Conservation (phyloP, 2,888 invertebrate species). For the Catocala sponsa region DNA sequence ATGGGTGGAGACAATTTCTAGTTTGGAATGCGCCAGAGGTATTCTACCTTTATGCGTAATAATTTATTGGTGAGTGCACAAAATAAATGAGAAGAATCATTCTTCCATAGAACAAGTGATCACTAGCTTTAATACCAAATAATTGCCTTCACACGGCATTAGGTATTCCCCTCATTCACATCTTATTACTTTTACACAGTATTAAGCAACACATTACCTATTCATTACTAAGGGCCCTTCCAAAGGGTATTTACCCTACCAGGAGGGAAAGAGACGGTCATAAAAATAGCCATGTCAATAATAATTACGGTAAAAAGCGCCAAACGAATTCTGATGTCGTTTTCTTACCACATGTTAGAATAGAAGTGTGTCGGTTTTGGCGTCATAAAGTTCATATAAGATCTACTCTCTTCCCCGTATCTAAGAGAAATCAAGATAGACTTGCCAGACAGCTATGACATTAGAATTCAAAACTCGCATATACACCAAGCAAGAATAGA, state of each 20-base stretch:
- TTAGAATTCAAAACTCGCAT: not conserved
- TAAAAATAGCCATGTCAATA: constrained; percentile 37
- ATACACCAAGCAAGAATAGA: no score
- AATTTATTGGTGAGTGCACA: no score
- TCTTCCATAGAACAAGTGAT: no score
- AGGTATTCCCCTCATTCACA: no score
- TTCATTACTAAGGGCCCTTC: constrained; percentile 17
- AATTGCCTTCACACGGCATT: no score
- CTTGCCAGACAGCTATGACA: not conserved
- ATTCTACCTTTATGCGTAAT: no score
- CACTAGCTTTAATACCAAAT: no score
- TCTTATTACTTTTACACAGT: not conserved
- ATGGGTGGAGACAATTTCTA: no score
- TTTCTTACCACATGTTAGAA: constrained; percentile 21
- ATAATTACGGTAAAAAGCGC: constrained; percentile 37
- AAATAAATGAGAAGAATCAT: no score
- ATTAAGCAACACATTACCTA: constrained; percentile 1
- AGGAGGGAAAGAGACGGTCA: constrained; percentile 22
- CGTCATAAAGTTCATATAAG: not conserved
- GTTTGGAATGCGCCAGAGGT: no score
- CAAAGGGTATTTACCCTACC: constrained; percentile 27
- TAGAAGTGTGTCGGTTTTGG: constrained; percentile 4
- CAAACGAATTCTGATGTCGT: constrained; percentile 31
- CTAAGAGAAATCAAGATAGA: not conserved
- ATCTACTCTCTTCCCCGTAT: not conserved